Conservation (phyloP, 1,140 invertebrate species). For the Zaprionus gabonicus region DNA sequence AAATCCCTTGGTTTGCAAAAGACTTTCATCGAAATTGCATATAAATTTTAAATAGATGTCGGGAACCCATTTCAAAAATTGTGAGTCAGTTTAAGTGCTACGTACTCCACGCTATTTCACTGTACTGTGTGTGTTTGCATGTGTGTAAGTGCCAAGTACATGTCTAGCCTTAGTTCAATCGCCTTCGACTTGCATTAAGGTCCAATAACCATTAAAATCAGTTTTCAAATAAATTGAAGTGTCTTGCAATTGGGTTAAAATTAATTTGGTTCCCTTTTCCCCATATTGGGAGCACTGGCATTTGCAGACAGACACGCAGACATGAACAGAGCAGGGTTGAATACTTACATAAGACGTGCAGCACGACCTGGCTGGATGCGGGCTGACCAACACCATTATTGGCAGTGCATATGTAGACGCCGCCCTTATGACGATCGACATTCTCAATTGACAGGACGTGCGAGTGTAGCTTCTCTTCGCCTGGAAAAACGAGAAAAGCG, state of each 20-base stretch:
- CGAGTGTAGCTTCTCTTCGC: constrained; percentile 85
- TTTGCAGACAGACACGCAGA: constrained; percentile 17
- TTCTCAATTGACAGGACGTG: constrained; percentile 85
- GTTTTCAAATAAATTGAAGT: constrained; percentile 78
- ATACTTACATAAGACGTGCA: constrained; percentile 88
- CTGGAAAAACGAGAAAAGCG: constrained; percentile 66
- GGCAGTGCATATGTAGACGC: constrained; percentile 87
- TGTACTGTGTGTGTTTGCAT: constrained; percentile 14
- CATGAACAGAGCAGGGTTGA: not conserved
- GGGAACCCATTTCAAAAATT: constrained; percentile 71
- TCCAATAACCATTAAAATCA: constrained; percentile 75
- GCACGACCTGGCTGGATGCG: constrained; percentile 86
- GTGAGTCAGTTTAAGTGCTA: constrained; percentile 48
- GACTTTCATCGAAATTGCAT: constrained; percentile 65
- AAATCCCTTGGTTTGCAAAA: not conserved
- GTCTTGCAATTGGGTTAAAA: constrained; percentile 60
- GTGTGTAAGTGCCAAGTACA: constrained; percentile 23
- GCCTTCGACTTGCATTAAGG: constrained; percentile 51
- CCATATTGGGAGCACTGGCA: constrained; percentile 38
- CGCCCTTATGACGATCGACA: constrained; percentile 87
- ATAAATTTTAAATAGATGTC: constrained; percentile 81
- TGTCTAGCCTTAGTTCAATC: constrained; percentile 34
- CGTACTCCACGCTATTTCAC: constrained; percentile 4
- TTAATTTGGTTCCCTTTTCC: constrained; percentile 72
- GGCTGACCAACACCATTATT: constrained; percentile 88